Conservation (phyloP, 2,113 vertebrate genomes). For the Salvator merianae region DNA sequence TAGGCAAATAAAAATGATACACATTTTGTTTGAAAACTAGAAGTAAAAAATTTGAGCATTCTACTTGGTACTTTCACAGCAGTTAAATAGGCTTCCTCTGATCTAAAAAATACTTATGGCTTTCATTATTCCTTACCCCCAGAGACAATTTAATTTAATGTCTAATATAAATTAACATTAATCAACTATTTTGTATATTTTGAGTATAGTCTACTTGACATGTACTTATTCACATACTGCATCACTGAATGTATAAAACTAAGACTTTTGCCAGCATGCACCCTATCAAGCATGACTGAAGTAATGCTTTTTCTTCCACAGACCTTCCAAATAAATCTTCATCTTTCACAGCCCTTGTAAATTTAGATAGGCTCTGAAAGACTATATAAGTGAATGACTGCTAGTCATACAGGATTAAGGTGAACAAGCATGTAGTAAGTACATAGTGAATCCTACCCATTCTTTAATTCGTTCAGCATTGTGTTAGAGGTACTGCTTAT, state of each 20-base stretch:
- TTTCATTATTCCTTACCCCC: neutral
- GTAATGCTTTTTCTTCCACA: conserved; percentile 33
- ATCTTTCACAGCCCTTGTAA: conserved; percentile 23
- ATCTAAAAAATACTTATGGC: no score
- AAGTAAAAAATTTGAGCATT: no score
- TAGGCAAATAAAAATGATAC: no score
- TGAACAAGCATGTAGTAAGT: neutral
- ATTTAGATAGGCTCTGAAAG: conserved; percentile 42
- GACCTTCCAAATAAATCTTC: conserved; percentile 39
- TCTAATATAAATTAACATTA: neutral
- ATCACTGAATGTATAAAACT: neutral
- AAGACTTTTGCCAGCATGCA: neutral
- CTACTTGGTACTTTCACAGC: no score
- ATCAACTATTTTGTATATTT: neutral
- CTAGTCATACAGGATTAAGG: neutral
- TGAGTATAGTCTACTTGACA: neutral
- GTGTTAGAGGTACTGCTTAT: conserved; percentile 16
- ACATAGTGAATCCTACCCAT: conserved; percentile 2
- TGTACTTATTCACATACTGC: neutral
- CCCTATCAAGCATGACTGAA: conserved; percentile 16
- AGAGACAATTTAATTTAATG: neutral
- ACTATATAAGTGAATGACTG: conserved; percentile 19
- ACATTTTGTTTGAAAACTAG: no score
- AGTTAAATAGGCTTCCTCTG: no score
- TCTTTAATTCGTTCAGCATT: conserved; percentile 33